phyloP scores from a whole-genome alignment of 2,797 vertebrate genomes.

The Ficedula albicollis region DNA sequence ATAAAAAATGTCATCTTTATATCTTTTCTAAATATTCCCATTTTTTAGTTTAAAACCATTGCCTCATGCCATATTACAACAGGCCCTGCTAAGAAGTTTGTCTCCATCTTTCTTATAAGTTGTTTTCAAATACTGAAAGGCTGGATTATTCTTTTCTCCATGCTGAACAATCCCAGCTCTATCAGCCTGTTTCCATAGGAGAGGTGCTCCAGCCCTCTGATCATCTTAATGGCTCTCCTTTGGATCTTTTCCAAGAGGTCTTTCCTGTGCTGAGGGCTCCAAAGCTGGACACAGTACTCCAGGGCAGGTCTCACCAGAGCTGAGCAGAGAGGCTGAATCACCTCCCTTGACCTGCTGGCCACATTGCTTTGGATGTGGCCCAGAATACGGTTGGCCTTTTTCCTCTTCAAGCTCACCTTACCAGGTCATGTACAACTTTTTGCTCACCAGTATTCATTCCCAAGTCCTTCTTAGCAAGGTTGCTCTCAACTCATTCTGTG shows the following conservation, averaged over 20 bases:
- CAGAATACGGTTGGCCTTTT: background rate
- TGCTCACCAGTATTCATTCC: background rate
- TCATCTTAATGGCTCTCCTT: background rate
- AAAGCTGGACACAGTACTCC: background rate
- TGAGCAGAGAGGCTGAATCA: background rate
- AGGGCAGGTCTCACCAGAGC: background rate
- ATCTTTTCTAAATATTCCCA: background rate
- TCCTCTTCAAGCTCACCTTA: background rate
- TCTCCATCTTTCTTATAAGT: background rate
- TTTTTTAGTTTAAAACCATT: background rate
- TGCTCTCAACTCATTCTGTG: background rate
- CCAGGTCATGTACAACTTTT: background rate
- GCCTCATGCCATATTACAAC: background rate
- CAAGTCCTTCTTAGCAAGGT: background rate
- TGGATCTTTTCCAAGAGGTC: background rate
- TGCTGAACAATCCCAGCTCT: background rate
- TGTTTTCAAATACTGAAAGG: background rate
- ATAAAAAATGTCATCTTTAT: background rate
- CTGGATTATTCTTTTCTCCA: background rate
- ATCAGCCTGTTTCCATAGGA: background rate
- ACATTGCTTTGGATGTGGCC: background rate
- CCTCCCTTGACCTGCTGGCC: background rate
- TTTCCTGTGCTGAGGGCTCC: background rate
- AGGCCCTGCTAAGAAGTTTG: background rate
- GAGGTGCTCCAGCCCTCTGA: background rate